phyloP scores from a whole-genome alignment of 1,140 invertebrate genomes.

The Drosophila murphyi region DNA sequence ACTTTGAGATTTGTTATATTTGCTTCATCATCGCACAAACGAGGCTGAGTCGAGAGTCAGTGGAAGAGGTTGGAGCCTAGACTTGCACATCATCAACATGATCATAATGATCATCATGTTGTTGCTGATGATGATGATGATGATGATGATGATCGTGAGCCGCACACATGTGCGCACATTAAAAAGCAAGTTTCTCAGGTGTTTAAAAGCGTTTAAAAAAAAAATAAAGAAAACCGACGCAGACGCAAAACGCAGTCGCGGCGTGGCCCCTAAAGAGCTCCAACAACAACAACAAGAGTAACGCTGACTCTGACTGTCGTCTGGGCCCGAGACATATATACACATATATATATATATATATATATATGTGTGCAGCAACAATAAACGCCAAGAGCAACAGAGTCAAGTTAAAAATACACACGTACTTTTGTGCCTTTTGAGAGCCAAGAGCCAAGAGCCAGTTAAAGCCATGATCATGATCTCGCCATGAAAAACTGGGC shows the following conservation, averaged over 20 bases:
- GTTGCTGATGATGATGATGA: constrained; percentile 15
- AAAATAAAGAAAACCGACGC: constrained; percentile 78
- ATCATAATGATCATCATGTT: constrained; percentile 7
- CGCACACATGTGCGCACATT: constrained; percentile 73
- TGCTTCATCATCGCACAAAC: constrained; percentile 80
- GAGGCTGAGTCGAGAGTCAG: constrained; percentile 44
- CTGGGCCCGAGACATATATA: constrained; percentile 39
- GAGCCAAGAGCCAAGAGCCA: constrained; percentile 66
- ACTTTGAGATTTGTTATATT: constrained; percentile 81
- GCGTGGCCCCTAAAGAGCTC: constrained; percentile 12
- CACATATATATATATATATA: not conserved
- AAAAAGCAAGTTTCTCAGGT: constrained; percentile 83
- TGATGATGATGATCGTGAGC: constrained; percentile 52
- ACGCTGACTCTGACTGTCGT: constrained; percentile 9
- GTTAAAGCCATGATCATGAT: constrained; percentile 83
- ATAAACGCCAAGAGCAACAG: constrained; percentile 62
- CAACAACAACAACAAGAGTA: constrained; percentile 8
- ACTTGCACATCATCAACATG: constrained; percentile 31
- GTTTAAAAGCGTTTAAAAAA: constrained; percentile 83
- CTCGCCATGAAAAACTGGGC: constrained; percentile 66
- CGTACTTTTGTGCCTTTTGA: constrained; percentile 50
- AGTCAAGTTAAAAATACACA: constrained; percentile 76
- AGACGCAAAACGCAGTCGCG: constrained; percentile 21
- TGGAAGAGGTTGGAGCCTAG: constrained; percentile 1
- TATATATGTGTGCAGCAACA: constrained; percentile 29